phyloP scores from a whole-genome alignment of 2,113 vertebrate genomes.

The Scortum barcoo region DNA sequence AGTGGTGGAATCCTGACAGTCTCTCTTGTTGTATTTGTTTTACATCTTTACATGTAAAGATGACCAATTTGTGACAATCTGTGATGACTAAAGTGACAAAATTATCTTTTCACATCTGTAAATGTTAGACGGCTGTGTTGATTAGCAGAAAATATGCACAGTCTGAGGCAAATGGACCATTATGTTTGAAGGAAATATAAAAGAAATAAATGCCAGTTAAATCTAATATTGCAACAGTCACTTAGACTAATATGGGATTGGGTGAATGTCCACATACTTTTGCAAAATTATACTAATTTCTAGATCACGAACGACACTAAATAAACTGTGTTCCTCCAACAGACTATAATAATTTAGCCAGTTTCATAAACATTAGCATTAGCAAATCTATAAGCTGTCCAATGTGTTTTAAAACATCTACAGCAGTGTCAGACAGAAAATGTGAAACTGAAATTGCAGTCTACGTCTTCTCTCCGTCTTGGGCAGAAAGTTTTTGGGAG shows the following conservation, averaged over 20 bases:
- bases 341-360: neutral
- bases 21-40: conserved; percentile 6
- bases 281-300: neutral
- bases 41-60: neutral
- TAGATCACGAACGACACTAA: neutral
- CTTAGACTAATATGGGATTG: neutral
- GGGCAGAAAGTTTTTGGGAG: conserved; percentile 46
- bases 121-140: neutral
- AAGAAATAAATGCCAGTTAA: neutral
- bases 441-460: conserved; percentile 60
- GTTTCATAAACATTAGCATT: conserved; percentile 13
- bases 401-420: conserved; percentile 39
- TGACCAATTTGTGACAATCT: too few species aligned
- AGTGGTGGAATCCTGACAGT: conserved; percentile 27
- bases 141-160: neutral
- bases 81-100: conserved; percentile 11
- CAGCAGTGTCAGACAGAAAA: conserved; percentile 22
- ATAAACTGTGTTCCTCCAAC: neutral
- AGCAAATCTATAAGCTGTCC: conserved; percentile 27
- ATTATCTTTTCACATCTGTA: neutral
- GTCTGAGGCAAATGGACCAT: neutral
- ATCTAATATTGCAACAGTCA: neutral
- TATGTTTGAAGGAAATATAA: neutral
- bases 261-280: neutral
- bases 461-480: conserved; percentile 39